These are phyloP conservation scores for Nemotelus nigrinus DNA, from an alignment of 2,888 invertebrate species.

Conservation along the genomic window DNA sequence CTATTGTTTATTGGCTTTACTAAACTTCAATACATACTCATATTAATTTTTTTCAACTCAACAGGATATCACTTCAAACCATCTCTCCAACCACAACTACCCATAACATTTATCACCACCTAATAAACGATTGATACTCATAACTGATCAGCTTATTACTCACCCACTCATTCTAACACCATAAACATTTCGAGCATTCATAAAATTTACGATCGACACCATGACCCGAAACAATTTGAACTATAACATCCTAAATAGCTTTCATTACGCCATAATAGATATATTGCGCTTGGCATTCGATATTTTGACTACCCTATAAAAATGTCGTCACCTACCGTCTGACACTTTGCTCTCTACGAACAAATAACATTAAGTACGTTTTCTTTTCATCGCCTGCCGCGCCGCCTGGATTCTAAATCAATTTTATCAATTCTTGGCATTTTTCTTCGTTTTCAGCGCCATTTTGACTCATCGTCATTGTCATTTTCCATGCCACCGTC, in stretches of 20 bases:
- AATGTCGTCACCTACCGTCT: background rate
- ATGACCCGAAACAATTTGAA: conserved; percentile 31
- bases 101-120: background rate
- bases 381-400: background rate
- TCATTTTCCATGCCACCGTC: background rate
- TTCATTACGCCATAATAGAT: conserved; percentile 14
- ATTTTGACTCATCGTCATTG: background rate
- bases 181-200: background rate
- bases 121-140: conserved; percentile 30
- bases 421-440: conserved; percentile 3
- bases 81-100: background rate
- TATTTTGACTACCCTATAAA: background rate
- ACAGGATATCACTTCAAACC: too few relatives aligned
- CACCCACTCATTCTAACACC: background rate
- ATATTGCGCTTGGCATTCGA: conserved; percentile 8
- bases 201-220: conserved; percentile 9
- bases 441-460: background rate
- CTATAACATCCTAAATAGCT: conserved; percentile 9
- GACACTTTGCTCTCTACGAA: background rate
- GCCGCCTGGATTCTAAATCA: conserved; percentile 18
- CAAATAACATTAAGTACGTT: too few relatives aligned
- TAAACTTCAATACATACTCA: too few relatives aligned
- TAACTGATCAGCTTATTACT: conserved; percentile 18
- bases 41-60: too few relatives aligned
- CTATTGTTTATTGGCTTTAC: too few relatives aligned